These are phyloP conservation scores for Pseudobourletiella spinata DNA, from an alignment of 1,140 invertebrate genomes.

Conservation along the genomic window DNA sequence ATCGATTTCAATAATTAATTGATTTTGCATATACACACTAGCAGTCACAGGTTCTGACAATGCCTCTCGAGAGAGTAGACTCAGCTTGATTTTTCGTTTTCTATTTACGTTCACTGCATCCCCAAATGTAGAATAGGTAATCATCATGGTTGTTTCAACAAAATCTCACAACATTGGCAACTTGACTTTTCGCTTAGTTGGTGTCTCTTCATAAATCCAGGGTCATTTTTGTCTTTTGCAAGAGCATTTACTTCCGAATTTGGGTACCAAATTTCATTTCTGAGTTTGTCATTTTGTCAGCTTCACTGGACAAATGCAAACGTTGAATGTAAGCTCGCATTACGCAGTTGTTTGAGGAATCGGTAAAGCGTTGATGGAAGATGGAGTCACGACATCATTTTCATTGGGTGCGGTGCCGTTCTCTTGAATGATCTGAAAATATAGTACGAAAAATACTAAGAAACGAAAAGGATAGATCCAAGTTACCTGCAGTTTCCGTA, in stretches of 20 bases:
- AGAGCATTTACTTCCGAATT: background rate
- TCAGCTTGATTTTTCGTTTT: background rate
- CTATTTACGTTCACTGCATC: background rate
- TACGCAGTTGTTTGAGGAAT: background rate
- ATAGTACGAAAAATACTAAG: background rate
- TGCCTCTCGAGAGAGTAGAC: background rate
- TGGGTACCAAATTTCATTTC: background rate
- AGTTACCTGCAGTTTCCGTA: background rate
- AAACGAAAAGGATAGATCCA: background rate
- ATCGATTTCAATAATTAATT: background rate
- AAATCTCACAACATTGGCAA: background rate
- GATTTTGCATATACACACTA: background rate
- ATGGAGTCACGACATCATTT: background rate
- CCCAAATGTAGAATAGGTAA: background rate
- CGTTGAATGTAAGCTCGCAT: background rate
- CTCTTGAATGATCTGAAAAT: background rate
- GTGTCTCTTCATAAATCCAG: background rate
- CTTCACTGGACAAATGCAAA: background rate
- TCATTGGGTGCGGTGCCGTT: too few species aligned
- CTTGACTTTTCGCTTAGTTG: background rate
- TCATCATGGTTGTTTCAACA: background rate
- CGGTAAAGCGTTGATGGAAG: background rate
- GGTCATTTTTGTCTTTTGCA: background rate
- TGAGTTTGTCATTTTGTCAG: background rate
- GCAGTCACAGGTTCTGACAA: background rate